These are phyloP conservation scores for Amiota mariae DNA, from an alignment of 2,888 invertebrate species.

Conservation along the genomic window DNA sequence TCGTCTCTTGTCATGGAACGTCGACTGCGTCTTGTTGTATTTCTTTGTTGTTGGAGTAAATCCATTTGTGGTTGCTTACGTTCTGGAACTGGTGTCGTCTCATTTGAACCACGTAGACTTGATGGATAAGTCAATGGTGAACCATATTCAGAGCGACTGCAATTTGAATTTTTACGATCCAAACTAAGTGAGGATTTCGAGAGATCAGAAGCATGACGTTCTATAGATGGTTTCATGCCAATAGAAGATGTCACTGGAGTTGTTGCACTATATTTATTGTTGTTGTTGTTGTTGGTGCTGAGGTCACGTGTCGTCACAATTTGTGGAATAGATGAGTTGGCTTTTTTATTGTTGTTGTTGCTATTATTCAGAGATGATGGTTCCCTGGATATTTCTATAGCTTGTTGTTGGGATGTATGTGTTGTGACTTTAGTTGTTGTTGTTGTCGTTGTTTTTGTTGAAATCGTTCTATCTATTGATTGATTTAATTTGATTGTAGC, in stretches of 20 bases:
- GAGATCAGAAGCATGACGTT: conserved; percentile 18
- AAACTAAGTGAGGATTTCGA: conserved; percentile 39
- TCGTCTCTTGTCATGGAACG: conserved; percentile 69
- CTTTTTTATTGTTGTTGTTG: background rate
- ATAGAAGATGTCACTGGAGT: background rate
- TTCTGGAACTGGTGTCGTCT: conserved; percentile 55
- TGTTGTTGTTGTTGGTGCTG: conserved; percentile 1
- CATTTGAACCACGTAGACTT: conserved; percentile 54
- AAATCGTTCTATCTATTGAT: conserved; percentile 31
- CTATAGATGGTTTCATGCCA: conserved; percentile 10
- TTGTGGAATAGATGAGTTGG: background rate
- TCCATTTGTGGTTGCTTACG: conserved; percentile 31
- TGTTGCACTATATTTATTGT: background rate
- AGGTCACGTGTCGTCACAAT: conserved; percentile 16
- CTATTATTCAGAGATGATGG: background rate
- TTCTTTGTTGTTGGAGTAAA: conserved; percentile 31
- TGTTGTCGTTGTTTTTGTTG: conserved; percentile 35
- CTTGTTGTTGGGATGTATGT: background rate
- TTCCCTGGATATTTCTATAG: background rate
- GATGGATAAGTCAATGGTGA: conserved; percentile 68
- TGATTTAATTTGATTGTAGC: conserved; percentile 34
- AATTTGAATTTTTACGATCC: conserved; percentile 57
- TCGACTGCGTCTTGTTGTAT: conserved; percentile 53
- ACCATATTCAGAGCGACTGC: conserved; percentile 66
- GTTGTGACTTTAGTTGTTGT: conserved; percentile 27